Evolutionary conservation across 2,888 invertebrate species (phyloP).

Genomic region (Eupithecia centaureata): DNA sequence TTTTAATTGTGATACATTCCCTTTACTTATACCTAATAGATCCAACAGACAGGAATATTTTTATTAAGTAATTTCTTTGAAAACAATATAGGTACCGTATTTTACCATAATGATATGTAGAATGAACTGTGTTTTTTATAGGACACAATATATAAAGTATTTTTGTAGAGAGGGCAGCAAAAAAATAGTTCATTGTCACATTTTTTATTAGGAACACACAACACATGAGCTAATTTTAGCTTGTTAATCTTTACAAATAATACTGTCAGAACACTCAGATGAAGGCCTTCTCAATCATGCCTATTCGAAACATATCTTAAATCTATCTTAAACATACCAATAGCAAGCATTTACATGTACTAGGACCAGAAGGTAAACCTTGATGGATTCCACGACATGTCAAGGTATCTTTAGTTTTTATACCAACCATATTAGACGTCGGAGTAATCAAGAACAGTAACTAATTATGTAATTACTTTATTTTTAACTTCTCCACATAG

Average conservation of each 20-base stretch:
- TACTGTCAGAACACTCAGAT: conserved; percentile 43
- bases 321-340: conserved; percentile 14
- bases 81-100: too few relatives aligned
- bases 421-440: neutral
- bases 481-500: too few relatives aligned
- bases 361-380: neutral
- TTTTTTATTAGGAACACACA: conserved; percentile 34
- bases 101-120: too few relatives aligned
- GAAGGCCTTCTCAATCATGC: conserved; percentile 31
- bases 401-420: neutral
- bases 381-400: neutral
- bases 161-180: neutral
- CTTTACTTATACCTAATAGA: too few relatives aligned
- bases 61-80: too few relatives aligned
- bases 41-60: too few relatives aligned
- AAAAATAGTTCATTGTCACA: conserved; percentile 4
- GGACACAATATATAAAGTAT: neutral
- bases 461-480: neutral
- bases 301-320: conserved; percentile 20
- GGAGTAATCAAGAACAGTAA: neutral
- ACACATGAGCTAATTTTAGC: conserved; percentile 21
- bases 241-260: conserved; percentile 41
- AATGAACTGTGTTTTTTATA: too few relatives aligned
- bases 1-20: conserved; percentile 52
- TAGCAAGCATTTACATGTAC: neutral